Evolutionary conservation across 1,140 invertebrate species (phyloP), one percentile per base, ranked within the genome.

Genomic region (Cepaea nemoralis): DNA sequence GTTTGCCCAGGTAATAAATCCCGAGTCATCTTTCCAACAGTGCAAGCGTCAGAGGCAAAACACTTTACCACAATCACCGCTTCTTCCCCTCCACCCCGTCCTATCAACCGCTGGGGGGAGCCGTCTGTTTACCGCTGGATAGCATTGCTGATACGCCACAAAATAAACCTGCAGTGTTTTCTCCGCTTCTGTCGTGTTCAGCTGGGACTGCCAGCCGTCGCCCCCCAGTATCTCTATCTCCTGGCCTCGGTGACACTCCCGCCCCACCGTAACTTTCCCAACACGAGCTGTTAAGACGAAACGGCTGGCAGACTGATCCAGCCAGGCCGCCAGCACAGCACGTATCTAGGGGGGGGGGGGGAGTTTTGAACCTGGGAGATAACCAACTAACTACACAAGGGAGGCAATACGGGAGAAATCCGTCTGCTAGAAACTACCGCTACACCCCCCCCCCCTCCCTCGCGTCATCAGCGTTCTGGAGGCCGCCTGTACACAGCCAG

Each of bases 231-330:
- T 14, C 50, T 19, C 50, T 55, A 14, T 24, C 73, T 19, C 1
- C 27, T 8, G 1, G 73, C 50, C 45, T 12, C 40, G n/a, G n/a
- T n/a, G n/a, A n/a, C n/a, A n/a, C n/a, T 50, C 42, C 33, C 73
- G 10, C 73, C 31, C 73, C 31, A 39, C 69, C 40, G 27, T 31
- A n/a, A n/a, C n/a, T n/a, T n/a, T n/a, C n/a, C n/a, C n/a, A n/a
- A n/a, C n/a, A n/a, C 31, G 10, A 12, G 73, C 27, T 66, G 75
- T 63, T 39, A 55, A 66, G 75, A n/a, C 48, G 74, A 50, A 59
- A 76, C 1, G 48, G 31, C 75, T 63, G 55, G 75, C 75, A 63
- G 50, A 55, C 74, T 16, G 74, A 75, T 75, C 37, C 42, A 75
- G 71, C 71, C 35, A 76, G 3, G 45, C 39, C 45, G 31, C 48